phyloP scores from a whole-genome alignment of 1,140 invertebrate genomes.

The Zaprionus ornatus region DNA sequence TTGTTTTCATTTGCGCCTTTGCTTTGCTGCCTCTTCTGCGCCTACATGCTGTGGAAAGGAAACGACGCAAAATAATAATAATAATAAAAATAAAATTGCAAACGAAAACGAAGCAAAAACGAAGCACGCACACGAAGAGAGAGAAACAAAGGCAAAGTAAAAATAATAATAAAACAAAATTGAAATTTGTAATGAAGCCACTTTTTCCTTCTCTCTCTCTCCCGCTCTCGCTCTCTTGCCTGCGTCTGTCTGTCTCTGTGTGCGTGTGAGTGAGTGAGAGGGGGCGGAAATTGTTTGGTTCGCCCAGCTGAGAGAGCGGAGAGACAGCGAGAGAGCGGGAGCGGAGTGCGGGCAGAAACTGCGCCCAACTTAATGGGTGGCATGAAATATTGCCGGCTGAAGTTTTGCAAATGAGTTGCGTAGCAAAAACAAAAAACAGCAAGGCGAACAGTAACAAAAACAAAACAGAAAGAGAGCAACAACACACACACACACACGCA shows the following conservation, averaged over 20 bases:
- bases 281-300: slow-evolving; percentile 68
- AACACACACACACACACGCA: slow-evolving; percentile 3
- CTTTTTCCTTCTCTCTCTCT: slow-evolving; percentile 58
- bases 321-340: neutral
- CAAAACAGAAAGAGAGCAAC: slow-evolving; percentile 36
- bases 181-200: slow-evolving; percentile 82
- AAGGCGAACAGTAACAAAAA: slow-evolving; percentile 35
- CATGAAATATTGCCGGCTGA: slow-evolving; percentile 81
- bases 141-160: slow-evolving; percentile 27
- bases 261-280: slow-evolving; percentile 46
- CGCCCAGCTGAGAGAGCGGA: slow-evolving; percentile 1
- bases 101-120: slow-evolving; percentile 40
- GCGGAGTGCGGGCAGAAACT: neutral
- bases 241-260: neutral
- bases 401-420: slow-evolving; percentile 76
- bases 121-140: neutral
- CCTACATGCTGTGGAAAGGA: slow-evolving; percentile 7
- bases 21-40: neutral
- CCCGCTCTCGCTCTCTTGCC: slow-evolving; percentile 3
- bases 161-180: slow-evolving; percentile 79
- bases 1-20: slow-evolving; percentile 4
- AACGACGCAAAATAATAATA: slow-evolving; percentile 63
- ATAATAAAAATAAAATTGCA: slow-evolving; percentile 71
- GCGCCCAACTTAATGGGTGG: slow-evolving; percentile 66
- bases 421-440: slow-evolving; percentile 70